Evolutionary conservation across 2,113 vertebrate species (phyloP).

Genomic region (Microtus pennsylvanicus): DNA sequence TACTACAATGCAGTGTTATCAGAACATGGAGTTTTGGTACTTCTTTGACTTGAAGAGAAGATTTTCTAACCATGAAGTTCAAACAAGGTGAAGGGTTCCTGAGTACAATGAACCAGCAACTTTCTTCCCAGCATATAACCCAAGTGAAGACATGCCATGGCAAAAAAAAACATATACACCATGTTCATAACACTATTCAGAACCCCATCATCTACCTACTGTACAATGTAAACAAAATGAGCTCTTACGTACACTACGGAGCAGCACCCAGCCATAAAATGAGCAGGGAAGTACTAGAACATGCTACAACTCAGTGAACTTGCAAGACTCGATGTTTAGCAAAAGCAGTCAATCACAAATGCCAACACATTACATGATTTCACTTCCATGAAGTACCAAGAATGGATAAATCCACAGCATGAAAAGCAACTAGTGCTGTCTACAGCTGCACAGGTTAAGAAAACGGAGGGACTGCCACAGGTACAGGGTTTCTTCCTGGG

Average conservation of each 20-base stretch:
- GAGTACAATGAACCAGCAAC: not conserved
- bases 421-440: not conserved
- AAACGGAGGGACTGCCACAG: not conserved
- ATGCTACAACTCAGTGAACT: not conserved
- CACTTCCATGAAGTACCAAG: not conserved
- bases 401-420: not conserved
- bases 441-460: not conserved
- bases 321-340: not conserved
- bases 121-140: not conserved
- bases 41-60: not conserved
- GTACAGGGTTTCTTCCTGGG: not conserved
- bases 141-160: not conserved
- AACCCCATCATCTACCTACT: not conserved
- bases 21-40: not conserved
- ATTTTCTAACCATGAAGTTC: constrained; percentile 19
- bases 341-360: not conserved
- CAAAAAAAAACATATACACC: not conserved
- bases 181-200: not conserved
- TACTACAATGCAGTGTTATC: not conserved
- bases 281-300: not conserved
- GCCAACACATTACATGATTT: not conserved
- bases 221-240: not conserved
- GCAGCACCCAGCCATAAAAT: not conserved
- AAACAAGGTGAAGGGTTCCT: not conserved
- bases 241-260: not conserved